Percentiles rank a stretch among this genome's conserved stretches.
Evolutionary conservation across 2,113 vertebrate genomes (phyloP).

Genomic region (Anseranas semipalmata): DNA sequence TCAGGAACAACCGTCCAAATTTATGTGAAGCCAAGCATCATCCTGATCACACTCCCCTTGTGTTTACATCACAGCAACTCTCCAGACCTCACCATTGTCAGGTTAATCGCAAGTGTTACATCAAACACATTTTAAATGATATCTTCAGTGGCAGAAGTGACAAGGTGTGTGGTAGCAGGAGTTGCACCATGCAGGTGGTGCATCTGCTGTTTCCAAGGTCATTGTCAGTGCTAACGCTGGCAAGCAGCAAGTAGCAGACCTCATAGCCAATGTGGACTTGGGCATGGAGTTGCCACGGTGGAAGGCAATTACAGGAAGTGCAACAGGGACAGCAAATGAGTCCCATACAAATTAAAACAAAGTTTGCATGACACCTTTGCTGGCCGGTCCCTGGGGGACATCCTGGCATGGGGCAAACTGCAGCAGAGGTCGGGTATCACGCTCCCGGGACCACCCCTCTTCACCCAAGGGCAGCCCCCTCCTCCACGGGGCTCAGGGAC

Average conservation of each 20-base stretch:
- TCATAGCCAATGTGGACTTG: background rate
- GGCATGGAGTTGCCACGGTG: background rate
- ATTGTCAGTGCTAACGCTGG: rapidly evolving
- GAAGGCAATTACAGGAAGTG: background rate
- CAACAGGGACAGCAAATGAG: background rate
- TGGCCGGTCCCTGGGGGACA: rapidly evolving
- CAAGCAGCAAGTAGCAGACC: background rate
- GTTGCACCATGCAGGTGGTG: too few relatives aligned
- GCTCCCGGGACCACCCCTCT: background rate
- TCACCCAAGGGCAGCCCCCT: background rate
- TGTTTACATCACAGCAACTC: background rate
- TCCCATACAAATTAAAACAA: background rate
- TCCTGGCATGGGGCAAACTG: background rate
- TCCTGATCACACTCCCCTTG: background rate
- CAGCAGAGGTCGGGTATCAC: rapidly evolving
- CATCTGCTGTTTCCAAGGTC: background rate
- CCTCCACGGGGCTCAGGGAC: rapidly evolving
- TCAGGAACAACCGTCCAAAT: background rate
- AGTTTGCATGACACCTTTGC: background rate
- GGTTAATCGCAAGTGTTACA: background rate
- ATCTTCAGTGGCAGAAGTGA: background rate
- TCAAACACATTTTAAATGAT: background rate
- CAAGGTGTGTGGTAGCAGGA: background rate
- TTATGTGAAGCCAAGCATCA: background rate
- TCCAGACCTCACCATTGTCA: background rate